A percentile compares a stretch with the other conserved stretches of the same genome.
Conservation (phyloP, 64 coral and sea anemone species). For the Montipora efflorescens region DNA sequence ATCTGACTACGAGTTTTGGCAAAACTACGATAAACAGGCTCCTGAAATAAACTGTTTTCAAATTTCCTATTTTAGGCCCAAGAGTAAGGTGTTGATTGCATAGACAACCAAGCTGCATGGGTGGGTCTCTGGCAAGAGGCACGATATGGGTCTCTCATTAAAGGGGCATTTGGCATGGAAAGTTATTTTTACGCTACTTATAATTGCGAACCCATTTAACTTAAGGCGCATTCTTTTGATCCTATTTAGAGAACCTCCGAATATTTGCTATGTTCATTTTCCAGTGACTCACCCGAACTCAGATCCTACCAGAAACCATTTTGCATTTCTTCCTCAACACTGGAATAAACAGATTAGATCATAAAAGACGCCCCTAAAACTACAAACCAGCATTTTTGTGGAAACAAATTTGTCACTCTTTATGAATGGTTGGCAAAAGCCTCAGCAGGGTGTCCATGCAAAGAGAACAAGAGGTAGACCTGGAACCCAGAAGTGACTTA, state of each 20-base stretch:
- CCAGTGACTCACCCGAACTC: too few species aligned
- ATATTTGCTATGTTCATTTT: background rate
- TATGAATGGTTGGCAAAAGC: background rate
- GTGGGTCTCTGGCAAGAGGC: background rate
- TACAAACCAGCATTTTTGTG: background rate
- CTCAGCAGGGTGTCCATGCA: background rate
- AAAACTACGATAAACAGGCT: background rate
- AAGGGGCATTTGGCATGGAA: background rate
- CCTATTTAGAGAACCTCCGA: background rate
- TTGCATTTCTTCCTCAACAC: background rate
- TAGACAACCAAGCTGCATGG: background rate
- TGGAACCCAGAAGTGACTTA: too few species aligned
- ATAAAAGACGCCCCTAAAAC: background rate
- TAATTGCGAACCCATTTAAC: background rate
- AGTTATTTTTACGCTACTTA: background rate
- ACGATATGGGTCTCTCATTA: background rate
- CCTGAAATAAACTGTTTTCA: background rate
- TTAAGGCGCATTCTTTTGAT: background rate
- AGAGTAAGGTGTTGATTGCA: background rate
- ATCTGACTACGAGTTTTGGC: constrained; percentile 19
- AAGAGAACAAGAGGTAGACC: background rate
- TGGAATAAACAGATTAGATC: background rate
- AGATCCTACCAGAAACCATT: background rate
- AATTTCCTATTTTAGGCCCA: background rate
- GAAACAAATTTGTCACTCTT: background rate